Evolutionary conservation across 1,140 invertebrate species (phyloP).

Genomic region (Globodera ellingtonae): DNA sequence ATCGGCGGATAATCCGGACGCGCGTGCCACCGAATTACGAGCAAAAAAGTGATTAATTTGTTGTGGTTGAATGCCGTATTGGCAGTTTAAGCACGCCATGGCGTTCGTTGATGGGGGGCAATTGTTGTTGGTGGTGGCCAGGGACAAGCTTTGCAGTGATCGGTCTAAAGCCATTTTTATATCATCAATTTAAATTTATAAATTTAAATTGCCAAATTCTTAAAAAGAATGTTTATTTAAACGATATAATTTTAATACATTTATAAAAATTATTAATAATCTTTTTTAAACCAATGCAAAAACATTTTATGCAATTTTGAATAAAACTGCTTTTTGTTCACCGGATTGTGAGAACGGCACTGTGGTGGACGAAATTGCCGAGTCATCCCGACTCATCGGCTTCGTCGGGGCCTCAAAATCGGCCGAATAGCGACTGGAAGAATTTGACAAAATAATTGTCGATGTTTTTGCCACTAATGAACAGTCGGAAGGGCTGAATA

Average conservation of each 20-base stretch:
- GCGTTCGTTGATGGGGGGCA: slow-evolving; percentile 19
- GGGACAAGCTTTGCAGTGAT: neutral
- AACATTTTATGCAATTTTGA: neutral
- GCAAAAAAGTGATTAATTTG: slow-evolving; percentile 17
- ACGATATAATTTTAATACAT: too few species aligned
- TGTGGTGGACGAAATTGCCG: slow-evolving; percentile 1
- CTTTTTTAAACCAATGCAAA: too few species aligned
- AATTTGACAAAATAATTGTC: neutral
- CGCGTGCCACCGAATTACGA: slow-evolving; percentile 48
- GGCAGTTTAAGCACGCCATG: slow-evolving; percentile 29
- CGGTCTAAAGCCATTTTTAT: neutral
- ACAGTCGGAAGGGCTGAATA: neutral
- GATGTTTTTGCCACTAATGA: neutral
- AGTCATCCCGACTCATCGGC: slow-evolving; percentile 7
- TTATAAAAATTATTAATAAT: too few species aligned
- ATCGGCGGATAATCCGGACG: slow-evolving; percentile 52
- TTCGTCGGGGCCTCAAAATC: neutral
- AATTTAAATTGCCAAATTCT: neutral
- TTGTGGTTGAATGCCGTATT: neutral
- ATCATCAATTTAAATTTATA: neutral
- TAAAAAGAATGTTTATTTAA: neutral
- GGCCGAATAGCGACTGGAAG: neutral
- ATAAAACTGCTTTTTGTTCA: neutral
- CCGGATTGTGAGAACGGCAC: slow-evolving; percentile 16
- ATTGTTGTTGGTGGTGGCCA: slow-evolving; percentile 7